Evolutionary conservation across 2,888 invertebrate species (phyloP).

Genomic region (Yponomeuta malinellus): DNA sequence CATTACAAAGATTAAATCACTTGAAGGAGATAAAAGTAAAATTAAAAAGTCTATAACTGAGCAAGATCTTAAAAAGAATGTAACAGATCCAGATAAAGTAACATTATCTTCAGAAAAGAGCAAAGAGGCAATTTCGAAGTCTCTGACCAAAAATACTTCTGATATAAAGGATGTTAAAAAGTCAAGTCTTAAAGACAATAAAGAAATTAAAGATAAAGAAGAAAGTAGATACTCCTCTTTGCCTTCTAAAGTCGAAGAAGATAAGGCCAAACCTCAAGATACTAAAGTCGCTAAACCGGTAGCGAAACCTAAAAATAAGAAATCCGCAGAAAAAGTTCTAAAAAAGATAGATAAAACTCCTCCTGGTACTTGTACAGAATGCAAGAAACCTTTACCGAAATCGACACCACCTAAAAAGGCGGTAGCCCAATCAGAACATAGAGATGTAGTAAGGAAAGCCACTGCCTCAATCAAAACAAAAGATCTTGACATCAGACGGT

Average conservation of each 20-base stretch:
- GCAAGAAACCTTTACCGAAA: neutral
- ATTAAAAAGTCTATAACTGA: neutral
- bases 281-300: constrained; percentile 6
- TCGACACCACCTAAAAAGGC: neutral
- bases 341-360: constrained; percentile 15
- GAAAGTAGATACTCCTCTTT: neutral
- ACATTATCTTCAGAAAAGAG: neutral
- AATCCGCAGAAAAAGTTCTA: constrained; percentile 10
- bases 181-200: neutral
- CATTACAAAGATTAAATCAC: neutral
- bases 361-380: neutral
- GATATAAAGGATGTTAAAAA: neutral
- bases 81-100: neutral
- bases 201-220: neutral
- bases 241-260: neutral
- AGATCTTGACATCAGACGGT: neutral
- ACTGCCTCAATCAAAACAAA: neutral
- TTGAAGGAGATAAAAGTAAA: neutral
- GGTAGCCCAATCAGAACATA: neutral
- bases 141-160: neutral
- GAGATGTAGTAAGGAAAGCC: neutral
- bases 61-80: neutral
- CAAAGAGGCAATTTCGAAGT: neutral
- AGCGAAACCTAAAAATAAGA: constrained; percentile 14
- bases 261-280: neutral